Evolutionary conservation across 2,797 vertebrate genomes (phyloP).

Genomic region (Sphaeramia orbicularis): DNA sequence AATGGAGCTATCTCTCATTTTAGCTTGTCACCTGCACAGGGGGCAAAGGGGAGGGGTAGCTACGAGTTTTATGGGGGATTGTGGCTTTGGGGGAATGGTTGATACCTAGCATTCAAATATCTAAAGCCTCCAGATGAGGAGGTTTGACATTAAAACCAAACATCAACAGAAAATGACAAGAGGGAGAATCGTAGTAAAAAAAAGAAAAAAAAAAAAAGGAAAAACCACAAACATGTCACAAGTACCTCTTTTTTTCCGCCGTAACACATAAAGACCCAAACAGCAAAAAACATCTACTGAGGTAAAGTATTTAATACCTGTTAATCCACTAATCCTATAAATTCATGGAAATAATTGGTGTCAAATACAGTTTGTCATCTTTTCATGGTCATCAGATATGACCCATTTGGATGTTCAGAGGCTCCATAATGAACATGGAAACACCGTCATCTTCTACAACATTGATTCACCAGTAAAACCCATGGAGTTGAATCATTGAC

Average conservation of each 20-base stretch:
- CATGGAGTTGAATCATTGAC: no score
- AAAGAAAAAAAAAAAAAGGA: neutral
- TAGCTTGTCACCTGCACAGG: constrained; percentile 76
- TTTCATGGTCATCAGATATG: no score
- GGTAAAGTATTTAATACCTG: no score
- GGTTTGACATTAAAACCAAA: constrained; percentile 53
- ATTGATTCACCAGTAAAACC: no score
- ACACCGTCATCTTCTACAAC: no score
- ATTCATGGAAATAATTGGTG: no score
- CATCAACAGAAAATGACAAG: constrained; percentile 50
- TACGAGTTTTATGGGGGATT: constrained; percentile 61
- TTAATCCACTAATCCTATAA: no score
- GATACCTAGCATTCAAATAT: constrained; percentile 59
- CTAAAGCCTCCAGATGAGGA: constrained; percentile 33
- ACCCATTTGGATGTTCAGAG: no score
- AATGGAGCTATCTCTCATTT: constrained; percentile 81
- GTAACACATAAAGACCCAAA: no score
- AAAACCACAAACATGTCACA: constrained; percentile 33
- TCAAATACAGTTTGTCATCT: no score
- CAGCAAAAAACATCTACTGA: no score
- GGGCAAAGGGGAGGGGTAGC: constrained; percentile 35
- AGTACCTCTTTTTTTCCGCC: neutral
- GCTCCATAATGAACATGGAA: no score
- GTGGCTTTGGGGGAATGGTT: constrained; percentile 52
- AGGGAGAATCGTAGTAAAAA: constrained; percentile 19